phyloP scores from a whole-genome alignment of 2,888 invertebrate species.

The Lasioglossum lativentre region DNA sequence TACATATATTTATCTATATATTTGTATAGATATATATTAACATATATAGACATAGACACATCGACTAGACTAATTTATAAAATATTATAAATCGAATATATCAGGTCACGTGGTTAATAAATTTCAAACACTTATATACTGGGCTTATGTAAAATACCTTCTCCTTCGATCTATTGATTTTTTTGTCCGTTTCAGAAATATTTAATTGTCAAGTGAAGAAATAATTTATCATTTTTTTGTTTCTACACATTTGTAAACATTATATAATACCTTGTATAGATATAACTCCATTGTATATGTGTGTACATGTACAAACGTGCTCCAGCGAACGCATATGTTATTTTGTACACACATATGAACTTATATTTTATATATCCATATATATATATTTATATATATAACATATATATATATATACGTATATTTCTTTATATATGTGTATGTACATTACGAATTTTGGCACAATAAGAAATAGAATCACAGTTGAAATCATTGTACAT shows the following conservation, averaged over 20 bases:
- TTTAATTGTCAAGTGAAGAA: conserved; percentile 62
- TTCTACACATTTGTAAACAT: conserved; percentile 73
- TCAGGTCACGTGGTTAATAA: conserved; percentile 76
- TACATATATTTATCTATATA: conserved; percentile 51
- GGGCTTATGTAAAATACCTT: conserved; percentile 75
- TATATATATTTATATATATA: conserved; percentile 62
- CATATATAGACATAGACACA: conserved; percentile 73
- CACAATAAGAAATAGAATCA: conserved; percentile 84
- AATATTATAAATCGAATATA: conserved; percentile 70
- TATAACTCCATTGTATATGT: conserved; percentile 68
- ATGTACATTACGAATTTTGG: conserved; percentile 80
- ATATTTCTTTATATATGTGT: conserved; percentile 59
- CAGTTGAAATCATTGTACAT: conserved; percentile 83
- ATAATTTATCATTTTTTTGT: conserved; percentile 64
- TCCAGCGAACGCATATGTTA: conserved; percentile 29
- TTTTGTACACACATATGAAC: conserved; percentile 51
- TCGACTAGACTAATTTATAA: conserved; percentile 69
- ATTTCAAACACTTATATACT: conserved; percentile 67
- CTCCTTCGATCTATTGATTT: conserved; percentile 53
- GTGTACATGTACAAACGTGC: conserved; percentile 58
- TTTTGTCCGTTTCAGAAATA: conserved; percentile 53
- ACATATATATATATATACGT: conserved; percentile 63
- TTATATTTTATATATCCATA: conserved; percentile 62
- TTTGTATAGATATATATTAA: conserved; percentile 65
- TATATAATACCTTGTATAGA: conserved; percentile 75